A percentile compares a stretch with the other conserved stretches of the same genome.
These are phyloP conservation scores for Gorilla gorilla DNA, from an alignment of 2,113 vertebrate species.

Conservation along the genomic window DNA sequence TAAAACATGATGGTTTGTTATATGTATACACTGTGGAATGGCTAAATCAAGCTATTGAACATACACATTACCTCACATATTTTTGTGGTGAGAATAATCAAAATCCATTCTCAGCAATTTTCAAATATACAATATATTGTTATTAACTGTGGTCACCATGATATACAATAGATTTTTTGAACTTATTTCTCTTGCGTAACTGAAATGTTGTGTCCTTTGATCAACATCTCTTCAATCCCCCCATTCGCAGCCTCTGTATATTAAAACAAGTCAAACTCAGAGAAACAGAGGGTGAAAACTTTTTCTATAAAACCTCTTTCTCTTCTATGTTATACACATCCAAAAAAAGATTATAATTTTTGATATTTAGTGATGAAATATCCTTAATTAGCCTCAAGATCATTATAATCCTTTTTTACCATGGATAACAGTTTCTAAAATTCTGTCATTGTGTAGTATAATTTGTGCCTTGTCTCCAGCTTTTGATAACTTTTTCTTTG, in stretches of 20 bases:
- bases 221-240: neutral
- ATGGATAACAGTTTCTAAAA: neutral
- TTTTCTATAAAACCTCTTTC: neutral
- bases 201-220: neutral
- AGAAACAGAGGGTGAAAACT: neutral
- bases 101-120: neutral
- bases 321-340: neutral
- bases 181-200: neutral
- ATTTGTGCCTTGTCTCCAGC: neutral
- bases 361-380: neutral
- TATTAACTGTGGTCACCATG: neutral
- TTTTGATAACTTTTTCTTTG: neutral
- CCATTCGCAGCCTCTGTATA: neutral
- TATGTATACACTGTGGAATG: neutral
- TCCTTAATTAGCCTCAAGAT: neutral
- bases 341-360: neutral
- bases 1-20: neutral
- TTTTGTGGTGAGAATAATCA: neutral
- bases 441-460: neutral
- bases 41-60: neutral
- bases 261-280: neutral
- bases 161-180: neutral
- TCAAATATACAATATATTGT: neutral
- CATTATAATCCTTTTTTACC: slow-evolving; percentile 6
- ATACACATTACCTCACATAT: neutral